phyloP scores from a whole-genome alignment of 2,113 vertebrate species.

The Syngnathus typhle region DNA sequence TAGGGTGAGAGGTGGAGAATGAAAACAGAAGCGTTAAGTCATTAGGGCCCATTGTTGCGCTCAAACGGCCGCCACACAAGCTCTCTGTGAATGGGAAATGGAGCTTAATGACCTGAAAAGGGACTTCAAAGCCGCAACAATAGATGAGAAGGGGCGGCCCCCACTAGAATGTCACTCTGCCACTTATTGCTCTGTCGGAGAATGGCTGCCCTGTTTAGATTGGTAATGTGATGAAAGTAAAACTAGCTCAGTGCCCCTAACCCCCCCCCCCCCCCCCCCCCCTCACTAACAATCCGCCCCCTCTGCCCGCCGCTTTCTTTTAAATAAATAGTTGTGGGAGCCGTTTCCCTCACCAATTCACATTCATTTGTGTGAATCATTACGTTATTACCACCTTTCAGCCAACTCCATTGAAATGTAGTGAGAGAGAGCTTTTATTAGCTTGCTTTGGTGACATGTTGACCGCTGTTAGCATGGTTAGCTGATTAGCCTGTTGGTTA shows the following conservation, averaged over 20 bases:
- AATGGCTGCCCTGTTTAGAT: conserved; percentile 70
- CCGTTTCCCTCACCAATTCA: conserved; percentile 37
- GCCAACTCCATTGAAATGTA: conserved; percentile 19
- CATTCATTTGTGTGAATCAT: conserved; percentile 44
- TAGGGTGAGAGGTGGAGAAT: conserved; percentile 64
- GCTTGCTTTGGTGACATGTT: not conserved
- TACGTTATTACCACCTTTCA: conserved; percentile 35
- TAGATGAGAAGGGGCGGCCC: conserved; percentile 61
- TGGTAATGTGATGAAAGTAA: conserved; percentile 64
- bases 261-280: not conserved
- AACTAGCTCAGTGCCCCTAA: conserved; percentile 36
- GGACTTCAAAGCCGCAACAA: conserved; percentile 70
- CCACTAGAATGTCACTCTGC: conserved; percentile 68
- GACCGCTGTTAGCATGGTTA: not conserved
- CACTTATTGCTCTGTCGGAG: conserved; percentile 67
- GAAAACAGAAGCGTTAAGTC: conserved; percentile 77
- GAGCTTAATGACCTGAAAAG: conserved; percentile 75
- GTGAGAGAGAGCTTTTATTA: conserved; percentile 5
- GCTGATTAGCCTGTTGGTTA: not conserved
- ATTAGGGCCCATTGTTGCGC: conserved; percentile 72
- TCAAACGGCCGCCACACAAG: conserved; percentile 70
- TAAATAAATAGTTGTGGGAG: conserved; percentile 36
- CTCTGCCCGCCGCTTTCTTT: conserved; percentile 23
- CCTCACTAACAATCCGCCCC: conserved; percentile 30
- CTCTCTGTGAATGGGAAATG: conserved; percentile 71